These are phyloP conservation scores for Nasonia oneida DNA, from an alignment of 2,888 invertebrate genomes.

Conservation along the genomic window DNA sequence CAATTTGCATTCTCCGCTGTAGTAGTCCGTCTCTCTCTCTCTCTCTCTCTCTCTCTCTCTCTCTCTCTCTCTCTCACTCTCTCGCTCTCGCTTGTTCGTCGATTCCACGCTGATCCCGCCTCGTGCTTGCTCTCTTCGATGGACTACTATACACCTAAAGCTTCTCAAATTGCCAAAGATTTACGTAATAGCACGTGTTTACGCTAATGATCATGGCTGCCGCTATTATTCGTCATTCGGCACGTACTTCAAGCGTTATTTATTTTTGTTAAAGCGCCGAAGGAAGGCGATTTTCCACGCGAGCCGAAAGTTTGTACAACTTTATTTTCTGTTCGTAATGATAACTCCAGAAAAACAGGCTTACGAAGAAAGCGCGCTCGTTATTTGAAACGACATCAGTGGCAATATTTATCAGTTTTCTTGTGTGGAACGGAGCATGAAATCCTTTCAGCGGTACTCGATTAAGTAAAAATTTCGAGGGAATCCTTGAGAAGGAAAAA, in stretches of 20 bases:
- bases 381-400: background rate
- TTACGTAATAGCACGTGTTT: constrained; percentile 7
- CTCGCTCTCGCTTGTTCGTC: constrained; percentile 54
- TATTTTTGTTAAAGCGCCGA: background rate
- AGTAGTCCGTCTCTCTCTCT: constrained; percentile 16
- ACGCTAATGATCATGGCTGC: background rate
- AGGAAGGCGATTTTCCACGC: too few species aligned
- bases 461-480: constrained; percentile 6
- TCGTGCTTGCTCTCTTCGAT: constrained; percentile 6
- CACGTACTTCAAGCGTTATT: background rate
- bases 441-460: background rate
- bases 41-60: background rate
- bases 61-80: background rate
- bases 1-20: constrained; percentile 74
- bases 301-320: too few species aligned
- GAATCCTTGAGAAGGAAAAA: background rate
- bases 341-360: background rate
- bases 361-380: background rate
- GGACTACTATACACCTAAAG: constrained; percentile 25
- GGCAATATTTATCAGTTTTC: constrained; percentile 3
- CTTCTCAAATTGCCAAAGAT: constrained; percentile 1
- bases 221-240: background rate
- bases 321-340: too few species aligned
- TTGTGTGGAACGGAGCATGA: background rate
- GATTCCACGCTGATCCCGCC: constrained; percentile 62